Evolutionary conservation across 2,888 invertebrate species (phyloP).

Genomic region (Himalopsyche japonica): DNA sequence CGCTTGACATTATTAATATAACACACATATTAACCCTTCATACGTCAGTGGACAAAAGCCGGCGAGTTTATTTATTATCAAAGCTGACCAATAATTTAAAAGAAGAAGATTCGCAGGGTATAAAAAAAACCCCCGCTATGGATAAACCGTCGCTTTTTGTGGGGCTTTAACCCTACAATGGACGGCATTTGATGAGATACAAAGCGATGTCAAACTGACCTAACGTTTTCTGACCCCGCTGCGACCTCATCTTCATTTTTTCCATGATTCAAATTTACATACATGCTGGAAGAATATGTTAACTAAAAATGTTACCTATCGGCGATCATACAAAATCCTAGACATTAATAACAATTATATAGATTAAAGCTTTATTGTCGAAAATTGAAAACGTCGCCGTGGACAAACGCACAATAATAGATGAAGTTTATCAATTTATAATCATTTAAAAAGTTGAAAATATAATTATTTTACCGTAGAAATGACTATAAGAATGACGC

Average conservation of each 20-base stretch:
- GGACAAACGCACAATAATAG: no score
- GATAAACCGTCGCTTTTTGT: neutral
- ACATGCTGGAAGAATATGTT: no score
- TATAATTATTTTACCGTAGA: no score
- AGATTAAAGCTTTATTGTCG: no score
- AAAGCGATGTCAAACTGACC: neutral
- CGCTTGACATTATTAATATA: neutral
- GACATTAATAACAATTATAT: no score
- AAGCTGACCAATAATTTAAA: neutral
- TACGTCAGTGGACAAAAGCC: neutral
- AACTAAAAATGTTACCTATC: no score
- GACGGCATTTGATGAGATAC: neutral
- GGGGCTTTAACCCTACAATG: slow-evolving; percentile 1
- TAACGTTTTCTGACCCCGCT: neutral
- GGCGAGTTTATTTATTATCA: neutral
- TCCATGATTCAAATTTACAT: no score
- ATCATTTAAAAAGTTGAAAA: no score
- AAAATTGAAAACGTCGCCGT: no score
- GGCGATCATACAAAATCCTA: no score
- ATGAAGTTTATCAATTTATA: no score
- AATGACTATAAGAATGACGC: no score
- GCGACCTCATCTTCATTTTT: neutral
- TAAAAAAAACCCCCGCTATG: neutral
- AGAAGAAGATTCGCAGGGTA: neutral
- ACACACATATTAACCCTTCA: neutral